Conservation (phyloP, 2,113 vertebrate species). For the Dicerorhinus sumatrensis region DNA sequence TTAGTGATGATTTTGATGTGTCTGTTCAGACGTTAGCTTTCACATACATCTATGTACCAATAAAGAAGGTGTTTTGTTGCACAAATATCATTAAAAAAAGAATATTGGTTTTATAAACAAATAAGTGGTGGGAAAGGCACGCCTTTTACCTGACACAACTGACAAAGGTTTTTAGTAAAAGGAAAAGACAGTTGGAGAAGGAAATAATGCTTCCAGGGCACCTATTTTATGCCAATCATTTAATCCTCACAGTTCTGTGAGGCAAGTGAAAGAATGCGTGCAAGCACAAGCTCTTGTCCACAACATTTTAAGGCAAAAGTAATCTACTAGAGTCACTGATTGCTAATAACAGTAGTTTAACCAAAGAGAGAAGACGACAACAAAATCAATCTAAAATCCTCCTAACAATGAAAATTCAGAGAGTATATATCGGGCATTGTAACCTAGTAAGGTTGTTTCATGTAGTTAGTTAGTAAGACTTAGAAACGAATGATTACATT, state of each 20-base stretch:
- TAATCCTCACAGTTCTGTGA: background rate
- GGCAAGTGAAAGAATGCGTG: background rate
- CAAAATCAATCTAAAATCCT: background rate
- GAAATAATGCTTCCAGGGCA: background rate
- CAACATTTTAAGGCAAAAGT: background rate
- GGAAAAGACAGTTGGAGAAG: background rate
- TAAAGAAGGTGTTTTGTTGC: background rate
- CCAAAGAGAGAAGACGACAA: background rate
- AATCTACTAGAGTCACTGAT: background rate
- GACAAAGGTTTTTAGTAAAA: background rate
- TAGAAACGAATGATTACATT: background rate
- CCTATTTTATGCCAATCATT: background rate
- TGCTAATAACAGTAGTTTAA: background rate
- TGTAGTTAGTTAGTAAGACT: background rate
- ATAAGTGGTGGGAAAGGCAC: background rate
- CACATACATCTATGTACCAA: background rate
- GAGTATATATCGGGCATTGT: background rate
- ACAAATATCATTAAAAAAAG: background rate
- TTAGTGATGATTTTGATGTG: background rate
- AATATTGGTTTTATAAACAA: background rate
- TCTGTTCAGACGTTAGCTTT: background rate
- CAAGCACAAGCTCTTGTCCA: background rate
- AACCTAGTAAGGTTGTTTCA: background rate
- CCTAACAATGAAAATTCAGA: background rate
- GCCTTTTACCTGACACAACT: background rate